Percentiles rank a stretch among this genome's conserved stretches.
These are phyloP conservation scores for Hydra vulgaris DNA, from an alignment of 30 jellyfish, hydroid and myxozoan genomes.

Conservation along the genomic window DNA sequence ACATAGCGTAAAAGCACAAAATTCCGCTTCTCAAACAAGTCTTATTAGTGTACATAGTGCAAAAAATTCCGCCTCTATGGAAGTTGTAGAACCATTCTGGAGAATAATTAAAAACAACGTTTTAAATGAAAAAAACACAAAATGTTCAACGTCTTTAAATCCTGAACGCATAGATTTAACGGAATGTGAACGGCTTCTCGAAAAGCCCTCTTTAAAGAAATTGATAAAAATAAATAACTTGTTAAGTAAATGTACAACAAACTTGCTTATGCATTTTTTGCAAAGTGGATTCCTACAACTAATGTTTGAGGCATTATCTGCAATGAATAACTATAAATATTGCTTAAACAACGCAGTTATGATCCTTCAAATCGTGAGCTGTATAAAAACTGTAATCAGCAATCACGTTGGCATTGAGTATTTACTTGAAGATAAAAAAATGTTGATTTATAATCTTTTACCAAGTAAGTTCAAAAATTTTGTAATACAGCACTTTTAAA, in stretches of 20 bases:
- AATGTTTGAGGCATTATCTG: constrained; percentile 67
- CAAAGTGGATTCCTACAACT: constrained; percentile 55
- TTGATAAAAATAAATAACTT: constrained; percentile 51
- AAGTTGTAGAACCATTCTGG: background rate
- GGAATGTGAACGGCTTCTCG: constrained; percentile 29
- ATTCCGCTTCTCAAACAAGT: background rate
- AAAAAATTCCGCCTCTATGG: background rate
- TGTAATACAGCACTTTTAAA: background rate
- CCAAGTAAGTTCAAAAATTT: constrained; percentile 35
- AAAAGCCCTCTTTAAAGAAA: constrained; percentile 59
- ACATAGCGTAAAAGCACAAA: background rate
- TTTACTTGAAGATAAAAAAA: constrained; percentile 32
- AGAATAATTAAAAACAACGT: background rate
- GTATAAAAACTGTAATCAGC: constrained; percentile 68
- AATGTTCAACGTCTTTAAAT: background rate
- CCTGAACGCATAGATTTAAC: constrained; percentile 4
- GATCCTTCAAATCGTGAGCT: constrained; percentile 50
- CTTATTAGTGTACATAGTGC: background rate
- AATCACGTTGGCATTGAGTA: constrained; percentile 71
- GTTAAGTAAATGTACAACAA: constrained; percentile 41
- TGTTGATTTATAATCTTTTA: constrained; percentile 33
- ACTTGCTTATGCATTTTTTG: constrained; percentile 61
- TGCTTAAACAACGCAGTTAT: constrained; percentile 66
- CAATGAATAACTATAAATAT: constrained; percentile 39
- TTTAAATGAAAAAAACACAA: background rate